Evolutionary conservation across 2,113 vertebrate species (phyloP).

Genomic region (Arothron firmamentum): DNA sequence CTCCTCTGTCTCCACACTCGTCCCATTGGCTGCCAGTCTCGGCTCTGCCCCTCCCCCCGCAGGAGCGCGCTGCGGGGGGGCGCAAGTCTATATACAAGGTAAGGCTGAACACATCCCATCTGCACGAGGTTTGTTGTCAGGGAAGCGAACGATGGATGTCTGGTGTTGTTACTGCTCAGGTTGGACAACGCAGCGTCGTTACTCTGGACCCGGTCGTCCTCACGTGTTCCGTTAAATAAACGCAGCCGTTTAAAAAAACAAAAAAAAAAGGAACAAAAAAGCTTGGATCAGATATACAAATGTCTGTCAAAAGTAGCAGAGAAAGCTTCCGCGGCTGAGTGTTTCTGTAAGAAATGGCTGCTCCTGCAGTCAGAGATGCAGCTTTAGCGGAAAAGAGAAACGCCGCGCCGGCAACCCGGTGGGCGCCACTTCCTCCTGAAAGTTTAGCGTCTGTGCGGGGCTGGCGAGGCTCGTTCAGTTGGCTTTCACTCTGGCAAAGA

Average conservation of each 20-base stretch:
- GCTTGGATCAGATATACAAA: slow-evolving; percentile 73
- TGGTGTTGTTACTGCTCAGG: slow-evolving; percentile 55
- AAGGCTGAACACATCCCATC: slow-evolving; percentile 94
- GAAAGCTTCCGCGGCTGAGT: slow-evolving; percentile 66
- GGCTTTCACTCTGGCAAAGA: slow-evolving; percentile 62
- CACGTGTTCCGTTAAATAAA: slow-evolving; percentile 74
- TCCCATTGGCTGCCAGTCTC: slow-evolving; percentile 49
- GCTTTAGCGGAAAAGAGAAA: slow-evolving; percentile 80
- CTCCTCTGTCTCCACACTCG: slow-evolving; percentile 59
- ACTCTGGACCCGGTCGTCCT: slow-evolving; percentile 61
- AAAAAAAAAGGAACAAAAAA: slow-evolving; percentile 32
- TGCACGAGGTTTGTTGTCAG: slow-evolving; percentile 86
- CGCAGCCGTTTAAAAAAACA: slow-evolving; percentile 67
- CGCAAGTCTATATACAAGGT: slow-evolving; percentile 92
- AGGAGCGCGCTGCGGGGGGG: slow-evolving; percentile 75
- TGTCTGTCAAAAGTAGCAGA: slow-evolving; percentile 73
- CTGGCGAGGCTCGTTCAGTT: slow-evolving; percentile 61
- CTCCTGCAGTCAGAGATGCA: slow-evolving; percentile 75
- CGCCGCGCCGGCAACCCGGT: slow-evolving; percentile 56
- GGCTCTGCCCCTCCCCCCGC: slow-evolving; percentile 52
- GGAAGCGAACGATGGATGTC: slow-evolving; percentile 78
- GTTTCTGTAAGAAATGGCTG: slow-evolving; percentile 78
- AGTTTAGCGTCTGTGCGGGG: slow-evolving; percentile 54
- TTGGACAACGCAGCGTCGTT: slow-evolving; percentile 67
- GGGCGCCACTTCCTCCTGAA: slow-evolving; percentile 70